These are phyloP conservation scores for Sandelia bainsii DNA, from an alignment of 2,797 vertebrate species.

Conservation along the genomic window DNA sequence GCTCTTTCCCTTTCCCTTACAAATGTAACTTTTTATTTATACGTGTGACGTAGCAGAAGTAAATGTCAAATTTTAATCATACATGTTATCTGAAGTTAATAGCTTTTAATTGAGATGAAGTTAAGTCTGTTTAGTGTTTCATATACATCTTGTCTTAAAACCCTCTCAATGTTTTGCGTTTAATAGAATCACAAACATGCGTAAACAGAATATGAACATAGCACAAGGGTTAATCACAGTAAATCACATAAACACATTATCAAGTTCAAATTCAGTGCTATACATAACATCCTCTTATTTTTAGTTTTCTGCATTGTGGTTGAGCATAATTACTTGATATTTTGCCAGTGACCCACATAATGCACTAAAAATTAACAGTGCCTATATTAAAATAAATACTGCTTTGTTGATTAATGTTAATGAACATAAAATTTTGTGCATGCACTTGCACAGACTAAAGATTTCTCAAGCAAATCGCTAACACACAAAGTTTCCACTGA, in stretches of 20 bases:
- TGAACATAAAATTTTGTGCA: slow-evolving; percentile 23
- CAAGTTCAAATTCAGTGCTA: not conserved
- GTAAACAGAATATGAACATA: too few species aligned
- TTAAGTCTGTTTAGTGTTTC: too few species aligned
- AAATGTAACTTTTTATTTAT: too few species aligned
- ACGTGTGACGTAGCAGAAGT: too few species aligned
- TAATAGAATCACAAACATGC: too few species aligned
- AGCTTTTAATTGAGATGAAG: too few species aligned
- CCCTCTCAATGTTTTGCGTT: too few species aligned
- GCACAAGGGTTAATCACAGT: not conserved
- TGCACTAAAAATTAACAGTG: slow-evolving; percentile 17
- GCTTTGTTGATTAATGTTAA: slow-evolving; percentile 35
- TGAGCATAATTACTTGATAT: slow-evolving; percentile 15
- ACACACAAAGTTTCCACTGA: slow-evolving; percentile 39
- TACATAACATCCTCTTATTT: not conserved
- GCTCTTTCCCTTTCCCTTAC: too few species aligned
- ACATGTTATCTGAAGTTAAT: too few species aligned
- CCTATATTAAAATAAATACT: slow-evolving; percentile 30
- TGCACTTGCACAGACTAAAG: slow-evolving; percentile 26
- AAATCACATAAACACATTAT: not conserved
- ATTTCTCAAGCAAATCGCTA: slow-evolving; percentile 46
- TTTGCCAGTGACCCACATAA: slow-evolving; percentile 20
- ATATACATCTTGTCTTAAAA: too few species aligned
- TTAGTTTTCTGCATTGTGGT: not conserved
- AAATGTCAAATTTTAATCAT: too few species aligned